Percentiles rank a stretch among this genome's conserved stretches.
Conservation (phyloP, 2,888 invertebrate species). For the Leucoma salicis region DNA sequence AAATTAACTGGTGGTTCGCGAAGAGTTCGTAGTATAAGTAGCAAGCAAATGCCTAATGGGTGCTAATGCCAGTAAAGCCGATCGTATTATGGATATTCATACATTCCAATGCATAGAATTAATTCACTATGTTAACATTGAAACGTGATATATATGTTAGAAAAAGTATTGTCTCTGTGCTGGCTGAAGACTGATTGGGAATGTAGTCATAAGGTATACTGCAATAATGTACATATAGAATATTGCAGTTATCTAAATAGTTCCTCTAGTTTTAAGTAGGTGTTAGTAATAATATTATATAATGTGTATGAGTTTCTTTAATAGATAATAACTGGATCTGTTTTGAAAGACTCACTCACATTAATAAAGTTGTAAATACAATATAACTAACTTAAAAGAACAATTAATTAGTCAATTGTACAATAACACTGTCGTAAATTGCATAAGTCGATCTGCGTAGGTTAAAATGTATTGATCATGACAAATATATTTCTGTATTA, state of each 20-base stretch:
- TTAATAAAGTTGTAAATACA: not conserved
- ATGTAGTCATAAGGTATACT: slow-evolving; percentile 56
- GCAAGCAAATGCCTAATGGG: slow-evolving; percentile 50
- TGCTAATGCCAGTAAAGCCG: slow-evolving; percentile 41
- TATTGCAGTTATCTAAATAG: slow-evolving; percentile 44
- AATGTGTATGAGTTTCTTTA: slow-evolving; percentile 25
- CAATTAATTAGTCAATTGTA: too few species aligned
- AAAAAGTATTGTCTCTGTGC: slow-evolving; percentile 51
- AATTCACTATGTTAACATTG: slow-evolving; percentile 15
- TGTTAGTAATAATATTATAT: slow-evolving; percentile 32
- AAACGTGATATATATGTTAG: slow-evolving; percentile 25
- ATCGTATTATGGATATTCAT: slow-evolving; percentile 22
- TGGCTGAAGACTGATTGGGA: slow-evolving; percentile 76
- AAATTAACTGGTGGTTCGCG: slow-evolving; percentile 85
- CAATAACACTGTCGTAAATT: slow-evolving; percentile 1
- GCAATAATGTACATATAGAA: slow-evolving; percentile 48
- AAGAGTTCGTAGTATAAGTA: slow-evolving; percentile 48
- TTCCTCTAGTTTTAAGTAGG: slow-evolving; percentile 58
- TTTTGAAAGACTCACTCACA: slow-evolving; percentile 25
- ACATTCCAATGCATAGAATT: slow-evolving; percentile 53
- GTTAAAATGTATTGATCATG: slow-evolving; percentile 55
- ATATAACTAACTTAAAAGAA: too few species aligned
- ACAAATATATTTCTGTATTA: slow-evolving; percentile 56
- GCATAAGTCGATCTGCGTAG: slow-evolving; percentile 41
- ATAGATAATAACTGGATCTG: slow-evolving; percentile 27